phyloP scores from a whole-genome alignment of 2,888 invertebrate species.

The Luffia ferchaultella region DNA sequence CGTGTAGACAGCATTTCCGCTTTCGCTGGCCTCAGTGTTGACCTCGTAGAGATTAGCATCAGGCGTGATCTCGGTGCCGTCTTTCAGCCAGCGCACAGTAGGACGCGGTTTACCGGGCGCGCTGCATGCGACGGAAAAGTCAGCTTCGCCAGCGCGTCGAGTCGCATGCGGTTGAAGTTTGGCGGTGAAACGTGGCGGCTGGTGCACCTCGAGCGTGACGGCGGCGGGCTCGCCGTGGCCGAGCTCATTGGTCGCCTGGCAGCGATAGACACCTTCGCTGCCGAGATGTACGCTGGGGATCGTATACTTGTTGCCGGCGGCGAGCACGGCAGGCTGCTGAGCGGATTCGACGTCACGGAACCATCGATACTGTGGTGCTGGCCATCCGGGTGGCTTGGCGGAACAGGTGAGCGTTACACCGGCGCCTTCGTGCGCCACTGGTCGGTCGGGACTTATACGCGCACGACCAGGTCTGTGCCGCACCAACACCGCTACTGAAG shows the following conservation, averaged over 20 bases:
- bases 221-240: constrained; percentile 87
- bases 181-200: constrained; percentile 84
- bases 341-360: constrained; percentile 77
- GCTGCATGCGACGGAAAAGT: constrained; percentile 82
- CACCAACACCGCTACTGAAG: constrained; percentile 83
- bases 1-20: constrained; percentile 80
- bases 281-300: constrained; percentile 86
- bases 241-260: constrained; percentile 89
- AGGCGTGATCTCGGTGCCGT: constrained; percentile 79
- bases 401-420: constrained; percentile 85
- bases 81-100: constrained; percentile 85
- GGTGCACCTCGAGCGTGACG: constrained; percentile 85
- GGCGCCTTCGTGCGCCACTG: constrained; percentile 84
- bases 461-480: constrained; percentile 88
- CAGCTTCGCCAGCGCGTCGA: constrained; percentile 78
- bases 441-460: constrained; percentile 82
- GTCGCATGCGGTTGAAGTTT: constrained; percentile 86
- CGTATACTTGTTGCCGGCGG: constrained; percentile 83
- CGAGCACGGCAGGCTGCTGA: constrained; percentile 71
- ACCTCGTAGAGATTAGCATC: constrained; percentile 84
- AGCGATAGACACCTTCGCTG: constrained; percentile 89
- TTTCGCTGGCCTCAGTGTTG: constrained; percentile 78
- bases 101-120: constrained; percentile 91
- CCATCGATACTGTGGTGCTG: constrained; percentile 90
- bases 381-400: constrained; percentile 92